Evolutionary conservation across 2,113 vertebrate species (phyloP).

Genomic region (Ariopsis seemanni): DNA sequence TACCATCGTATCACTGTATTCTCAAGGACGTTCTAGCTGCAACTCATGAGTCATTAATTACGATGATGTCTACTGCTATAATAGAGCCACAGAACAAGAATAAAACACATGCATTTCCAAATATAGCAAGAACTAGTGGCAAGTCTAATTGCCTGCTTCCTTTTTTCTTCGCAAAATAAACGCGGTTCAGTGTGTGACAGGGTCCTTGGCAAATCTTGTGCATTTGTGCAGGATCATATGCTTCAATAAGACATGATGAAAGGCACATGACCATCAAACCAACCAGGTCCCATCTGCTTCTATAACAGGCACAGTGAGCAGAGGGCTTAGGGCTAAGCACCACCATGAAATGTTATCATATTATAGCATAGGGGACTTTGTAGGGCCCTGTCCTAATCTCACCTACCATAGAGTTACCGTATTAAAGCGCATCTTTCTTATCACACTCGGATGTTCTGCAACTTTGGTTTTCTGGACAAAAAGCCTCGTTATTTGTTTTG

Average conservation of each 20-base stretch:
- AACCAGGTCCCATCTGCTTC: neutral
- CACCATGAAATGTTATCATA: constrained; percentile 1
- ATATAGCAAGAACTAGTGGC: neutral
- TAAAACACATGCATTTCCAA: neutral
- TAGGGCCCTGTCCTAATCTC: neutral
- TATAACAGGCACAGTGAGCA: neutral
- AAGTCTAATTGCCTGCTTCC: neutral
- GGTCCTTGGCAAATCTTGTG: neutral
- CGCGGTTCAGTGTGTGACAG: neutral
- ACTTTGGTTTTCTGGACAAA: neutral
- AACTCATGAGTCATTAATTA: neutral
- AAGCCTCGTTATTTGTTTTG: neutral
- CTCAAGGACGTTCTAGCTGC: neutral
- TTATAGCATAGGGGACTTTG: neutral
- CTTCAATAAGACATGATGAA: constrained; percentile 18
- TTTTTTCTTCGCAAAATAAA: neutral
- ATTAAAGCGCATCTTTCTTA: neutral
- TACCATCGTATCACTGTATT: neutral
- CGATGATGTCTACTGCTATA: neutral
- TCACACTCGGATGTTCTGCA: neutral
- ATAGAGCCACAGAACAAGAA: neutral
- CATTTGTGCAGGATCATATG: constrained; percentile 12
- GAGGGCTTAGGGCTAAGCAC: neutral
- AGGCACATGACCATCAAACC: constrained; percentile 28
- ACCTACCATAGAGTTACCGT: neutral